These are phyloP conservation scores for Platyscapa corneri DNA, from an alignment of 1,140 invertebrate species.

Conservation along the genomic window DNA sequence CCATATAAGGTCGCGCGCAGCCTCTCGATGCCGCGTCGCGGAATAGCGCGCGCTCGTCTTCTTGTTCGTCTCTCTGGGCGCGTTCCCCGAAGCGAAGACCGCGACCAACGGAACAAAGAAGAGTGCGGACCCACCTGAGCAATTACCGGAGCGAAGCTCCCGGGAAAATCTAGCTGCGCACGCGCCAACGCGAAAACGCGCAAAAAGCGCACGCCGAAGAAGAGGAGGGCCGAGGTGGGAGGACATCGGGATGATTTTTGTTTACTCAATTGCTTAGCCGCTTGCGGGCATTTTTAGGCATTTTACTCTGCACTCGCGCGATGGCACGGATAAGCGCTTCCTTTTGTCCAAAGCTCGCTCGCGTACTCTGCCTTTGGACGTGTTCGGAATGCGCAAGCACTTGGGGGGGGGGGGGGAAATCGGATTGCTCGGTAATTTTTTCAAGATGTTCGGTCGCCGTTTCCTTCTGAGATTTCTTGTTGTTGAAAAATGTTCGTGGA, in stretches of 20 bases:
- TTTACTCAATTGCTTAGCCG: no score
- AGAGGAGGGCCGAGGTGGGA: not conserved
- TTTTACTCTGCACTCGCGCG: no score
- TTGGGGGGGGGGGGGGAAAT: no score
- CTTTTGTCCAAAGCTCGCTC: not conserved
- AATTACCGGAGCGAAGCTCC: not conserved
- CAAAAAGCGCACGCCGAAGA: not conserved
- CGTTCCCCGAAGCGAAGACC: not conserved
- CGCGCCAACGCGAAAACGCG: not conserved
- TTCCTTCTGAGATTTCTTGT: no score
- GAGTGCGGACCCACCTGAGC: not conserved
- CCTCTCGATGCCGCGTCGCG: not conserved
- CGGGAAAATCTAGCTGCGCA: constrained; percentile 5
- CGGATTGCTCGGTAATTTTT: no score
- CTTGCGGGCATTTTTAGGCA: no score
- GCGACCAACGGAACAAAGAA: not conserved
- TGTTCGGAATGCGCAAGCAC: no score
- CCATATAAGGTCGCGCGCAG: constrained; percentile 65
- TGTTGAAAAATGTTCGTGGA: no score
- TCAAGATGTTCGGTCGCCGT: no score
- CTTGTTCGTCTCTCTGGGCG: not conserved
- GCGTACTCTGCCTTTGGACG: not conserved
- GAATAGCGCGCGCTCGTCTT: constrained; percentile 20
- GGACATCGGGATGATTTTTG: not conserved
- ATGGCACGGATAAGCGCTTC: not conserved